Percentiles rank a stretch among this genome's conserved stretches.
Evolutionary conservation across 2,888 invertebrate genomes (phyloP).

Genomic region (Chrysodeixis includens): DNA sequence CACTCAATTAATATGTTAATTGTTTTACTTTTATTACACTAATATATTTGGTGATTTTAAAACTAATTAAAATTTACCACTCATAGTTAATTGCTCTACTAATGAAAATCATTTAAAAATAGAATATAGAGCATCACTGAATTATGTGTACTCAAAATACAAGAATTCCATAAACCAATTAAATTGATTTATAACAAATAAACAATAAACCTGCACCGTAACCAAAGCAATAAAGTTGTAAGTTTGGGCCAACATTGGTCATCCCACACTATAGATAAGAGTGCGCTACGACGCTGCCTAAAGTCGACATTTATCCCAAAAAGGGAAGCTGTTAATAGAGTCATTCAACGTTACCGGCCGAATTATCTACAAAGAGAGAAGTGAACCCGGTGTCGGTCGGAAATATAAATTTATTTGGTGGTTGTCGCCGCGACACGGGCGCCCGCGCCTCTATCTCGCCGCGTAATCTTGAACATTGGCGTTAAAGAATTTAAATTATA

Average conservation of each 20-base stretch:
- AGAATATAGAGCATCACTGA: slow-evolving; percentile 1
- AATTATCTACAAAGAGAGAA: slow-evolving; percentile 89
- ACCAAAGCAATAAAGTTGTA: slow-evolving; percentile 47
- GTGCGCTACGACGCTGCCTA: slow-evolving; percentile 71
- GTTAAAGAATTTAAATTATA: slow-evolving; percentile 90
- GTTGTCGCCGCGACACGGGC: slow-evolving; percentile 86
- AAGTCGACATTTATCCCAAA: slow-evolving; percentile 87
- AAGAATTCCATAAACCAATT: slow-evolving; percentile 26
- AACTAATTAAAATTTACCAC: neutral
- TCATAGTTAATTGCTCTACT: neutral
- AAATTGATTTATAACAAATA: slow-evolving; percentile 39
- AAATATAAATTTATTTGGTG: slow-evolving; percentile 89
- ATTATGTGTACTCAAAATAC: slow-evolving; percentile 10
- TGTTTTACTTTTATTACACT: neutral
- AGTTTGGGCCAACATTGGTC: slow-evolving; percentile 43
- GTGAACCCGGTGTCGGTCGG: slow-evolving; percentile 84
- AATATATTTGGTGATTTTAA: neutral
- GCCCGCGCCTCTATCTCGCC: slow-evolving; percentile 86
- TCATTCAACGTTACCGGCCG: slow-evolving; percentile 88
- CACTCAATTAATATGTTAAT: slow-evolving; percentile 9
- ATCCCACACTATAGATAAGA: slow-evolving; percentile 76
- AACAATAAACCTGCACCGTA: slow-evolving; percentile 8
- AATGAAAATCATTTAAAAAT: slow-evolving; percentile 1
- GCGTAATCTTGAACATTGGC: slow-evolving; percentile 89
- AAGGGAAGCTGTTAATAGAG: slow-evolving; percentile 90